Conservation (phyloP, 1,140 invertebrate species). For the Drosophila nasuta region DNA sequence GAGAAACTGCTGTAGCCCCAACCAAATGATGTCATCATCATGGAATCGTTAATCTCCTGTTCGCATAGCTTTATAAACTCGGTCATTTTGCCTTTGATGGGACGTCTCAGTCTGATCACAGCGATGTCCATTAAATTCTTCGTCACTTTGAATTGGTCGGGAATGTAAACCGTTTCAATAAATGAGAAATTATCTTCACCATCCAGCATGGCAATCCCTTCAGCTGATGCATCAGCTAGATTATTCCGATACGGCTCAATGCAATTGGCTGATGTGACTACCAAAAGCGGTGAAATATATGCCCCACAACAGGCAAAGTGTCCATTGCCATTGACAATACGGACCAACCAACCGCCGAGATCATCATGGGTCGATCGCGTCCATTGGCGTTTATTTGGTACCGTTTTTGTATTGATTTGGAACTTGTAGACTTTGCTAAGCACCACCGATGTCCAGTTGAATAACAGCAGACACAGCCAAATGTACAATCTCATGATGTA, state of each 20-base stretch:
- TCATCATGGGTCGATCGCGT: neutral
- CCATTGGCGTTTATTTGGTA: neutral
- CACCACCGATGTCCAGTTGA: neutral
- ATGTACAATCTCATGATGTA: neutral
- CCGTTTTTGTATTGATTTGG: neutral
- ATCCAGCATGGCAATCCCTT: conserved; percentile 9
- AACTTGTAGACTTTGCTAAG: neutral
- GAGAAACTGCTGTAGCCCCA: conserved; percentile 26
- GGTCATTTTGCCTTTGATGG: conserved; percentile 14
- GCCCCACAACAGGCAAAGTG: conserved; percentile 43
- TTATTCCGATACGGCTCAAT: conserved; percentile 28
- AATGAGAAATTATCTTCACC: conserved; percentile 20
- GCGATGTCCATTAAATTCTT: conserved; percentile 44
- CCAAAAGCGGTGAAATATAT: conserved; percentile 42
- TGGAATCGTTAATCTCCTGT: neutral
- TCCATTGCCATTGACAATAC: conserved; percentile 28
- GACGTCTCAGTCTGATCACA: conserved; percentile 19
- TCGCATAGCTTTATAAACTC: conserved; percentile 33
- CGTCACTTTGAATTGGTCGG: neutral
- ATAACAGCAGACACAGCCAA: neutral
- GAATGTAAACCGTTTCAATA: conserved; percentile 33
- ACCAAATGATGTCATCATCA: neutral
- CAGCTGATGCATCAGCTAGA: conserved; percentile 21
- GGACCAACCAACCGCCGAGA: conserved; percentile 37
- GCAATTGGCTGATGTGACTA: conserved; percentile 47